Evolutionary conservation across 1,140 invertebrate genomes (phyloP), one percentile per base, ranked within the genome.

Genomic region (Lucilia sericata): DNA sequence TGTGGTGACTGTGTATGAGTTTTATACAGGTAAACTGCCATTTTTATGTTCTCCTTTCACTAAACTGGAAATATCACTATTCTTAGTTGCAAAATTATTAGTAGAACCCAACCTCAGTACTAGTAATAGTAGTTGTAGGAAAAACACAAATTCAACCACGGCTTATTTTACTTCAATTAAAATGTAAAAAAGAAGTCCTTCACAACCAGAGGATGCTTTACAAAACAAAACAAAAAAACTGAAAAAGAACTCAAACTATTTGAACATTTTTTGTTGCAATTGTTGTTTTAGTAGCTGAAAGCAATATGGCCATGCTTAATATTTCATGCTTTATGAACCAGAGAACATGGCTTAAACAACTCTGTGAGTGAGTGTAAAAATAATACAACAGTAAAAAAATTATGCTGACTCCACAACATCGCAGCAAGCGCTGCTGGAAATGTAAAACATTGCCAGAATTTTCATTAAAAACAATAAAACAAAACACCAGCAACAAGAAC

Each of bases 291-390:
- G 17, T n/a, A 42, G 76, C 47, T 80, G 74, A 76, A 76, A 76
- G 76, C 76, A 80, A 80, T 80, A 80, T 80, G 76, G 76, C 76
- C 76, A 80, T 80, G 76, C 42, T 80, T 80, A 80, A 80, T 80
- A 80, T 80, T 80, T 80, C 76, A 80, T 80, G 76, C 76, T 80
- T 80, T 80, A 80, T 80, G 76, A 80, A 80, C 76, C 76, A 80
- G 42, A 80, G 76, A 80, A 80, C 42, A 80, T 80, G 76, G 76
- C 19, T 80, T 80, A 80, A 80, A 80, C 76, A 80, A 80, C n/a
- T 49, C 76, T 49, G 36, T 19, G 75, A 19, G 36, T 19, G 75
- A 19, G 13, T 47, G 75, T 19, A 78, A 47, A 78, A 78, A 78
- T 8, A 80, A 21, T 49, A 49, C 42, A 80, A 49, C 42, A 80